Percentiles rank a stretch among this genome's conserved stretches.
Conservation (phyloP, 2,113 vertebrate species). For the Nothobranchius furzeri region DNA sequence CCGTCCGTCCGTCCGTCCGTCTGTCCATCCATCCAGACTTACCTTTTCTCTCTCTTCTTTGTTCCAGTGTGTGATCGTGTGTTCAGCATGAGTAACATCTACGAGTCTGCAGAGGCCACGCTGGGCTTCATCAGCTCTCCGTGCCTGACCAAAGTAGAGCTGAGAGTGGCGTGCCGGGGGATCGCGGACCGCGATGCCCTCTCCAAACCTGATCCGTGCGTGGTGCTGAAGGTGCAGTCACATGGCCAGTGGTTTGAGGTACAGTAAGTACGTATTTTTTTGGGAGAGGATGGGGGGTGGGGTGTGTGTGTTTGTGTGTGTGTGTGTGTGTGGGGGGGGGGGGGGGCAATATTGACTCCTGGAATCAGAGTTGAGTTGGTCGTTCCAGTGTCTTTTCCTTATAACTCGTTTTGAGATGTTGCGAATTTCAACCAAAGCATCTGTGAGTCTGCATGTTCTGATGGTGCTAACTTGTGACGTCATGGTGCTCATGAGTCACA, state of each 20-base stretch:
- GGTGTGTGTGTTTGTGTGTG: too few species aligned
- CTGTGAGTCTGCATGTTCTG: background rate
- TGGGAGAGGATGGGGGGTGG: background rate
- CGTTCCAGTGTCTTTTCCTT: conserved; percentile 16
- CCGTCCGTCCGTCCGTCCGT: conserved; percentile 13
- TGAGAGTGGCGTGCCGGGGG: conserved; percentile 85
- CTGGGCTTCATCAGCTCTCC: conserved; percentile 85
- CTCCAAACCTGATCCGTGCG: conserved; percentile 86
- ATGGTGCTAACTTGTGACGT: background rate
- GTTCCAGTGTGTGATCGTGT: conserved; percentile 53
- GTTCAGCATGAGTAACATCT: conserved; percentile 80
- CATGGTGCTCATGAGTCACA: background rate
- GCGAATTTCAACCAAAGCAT: background rate
- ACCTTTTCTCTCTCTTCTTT: conserved; percentile 19
- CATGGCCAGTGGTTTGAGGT: conserved; percentile 91
- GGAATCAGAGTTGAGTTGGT: conserved; percentile 7
- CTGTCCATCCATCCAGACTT: too few species aligned
- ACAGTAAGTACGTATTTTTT: conserved; percentile 4
- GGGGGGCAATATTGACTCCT: background rate
- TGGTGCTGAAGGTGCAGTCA: conserved; percentile 86
- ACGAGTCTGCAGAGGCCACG: conserved; percentile 81
- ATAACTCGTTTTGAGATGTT: conserved; percentile 4
- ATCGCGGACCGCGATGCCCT: conserved; percentile 85
- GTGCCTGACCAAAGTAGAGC: conserved; percentile 87
- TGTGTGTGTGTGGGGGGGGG: background rate